phyloP scores from a whole-genome alignment of 2,113 vertebrate species.

The Tapirus terrestris region DNA sequence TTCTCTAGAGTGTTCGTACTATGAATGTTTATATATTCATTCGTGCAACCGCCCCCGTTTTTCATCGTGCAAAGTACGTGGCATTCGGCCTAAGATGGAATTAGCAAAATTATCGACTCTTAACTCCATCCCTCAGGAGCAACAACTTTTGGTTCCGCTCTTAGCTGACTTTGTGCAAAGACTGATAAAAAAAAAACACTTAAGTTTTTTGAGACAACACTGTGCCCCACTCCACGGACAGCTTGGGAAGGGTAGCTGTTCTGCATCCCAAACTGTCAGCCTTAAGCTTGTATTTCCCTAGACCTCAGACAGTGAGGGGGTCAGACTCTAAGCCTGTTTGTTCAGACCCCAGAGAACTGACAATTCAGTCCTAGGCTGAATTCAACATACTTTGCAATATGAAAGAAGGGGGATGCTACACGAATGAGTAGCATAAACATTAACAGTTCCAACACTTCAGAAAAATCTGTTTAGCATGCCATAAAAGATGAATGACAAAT shows the following conservation, averaged over 20 bases:
- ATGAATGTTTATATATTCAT: not conserved
- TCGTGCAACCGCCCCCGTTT: not conserved
- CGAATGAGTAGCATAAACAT: not conserved
- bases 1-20: not conserved
- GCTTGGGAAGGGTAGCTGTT: not conserved
- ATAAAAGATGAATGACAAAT: constrained; percentile 25
- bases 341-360: not conserved
- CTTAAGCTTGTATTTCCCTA: not conserved
- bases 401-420: not conserved
- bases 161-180: not conserved
- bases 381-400: not conserved
- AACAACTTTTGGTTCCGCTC: not conserved
- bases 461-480: constrained; percentile 12
- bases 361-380: not conserved
- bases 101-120: not conserved
- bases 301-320: not conserved
- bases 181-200: not conserved
- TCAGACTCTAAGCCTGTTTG: not conserved
- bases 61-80: not conserved
- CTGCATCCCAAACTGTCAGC: not conserved
- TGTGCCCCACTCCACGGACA: not conserved
- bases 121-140: not conserved
- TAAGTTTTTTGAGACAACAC: not conserved
- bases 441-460: not conserved
- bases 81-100: not conserved